phyloP scores from a whole-genome alignment of 2,888 invertebrate species.

The Beris chalybata region DNA sequence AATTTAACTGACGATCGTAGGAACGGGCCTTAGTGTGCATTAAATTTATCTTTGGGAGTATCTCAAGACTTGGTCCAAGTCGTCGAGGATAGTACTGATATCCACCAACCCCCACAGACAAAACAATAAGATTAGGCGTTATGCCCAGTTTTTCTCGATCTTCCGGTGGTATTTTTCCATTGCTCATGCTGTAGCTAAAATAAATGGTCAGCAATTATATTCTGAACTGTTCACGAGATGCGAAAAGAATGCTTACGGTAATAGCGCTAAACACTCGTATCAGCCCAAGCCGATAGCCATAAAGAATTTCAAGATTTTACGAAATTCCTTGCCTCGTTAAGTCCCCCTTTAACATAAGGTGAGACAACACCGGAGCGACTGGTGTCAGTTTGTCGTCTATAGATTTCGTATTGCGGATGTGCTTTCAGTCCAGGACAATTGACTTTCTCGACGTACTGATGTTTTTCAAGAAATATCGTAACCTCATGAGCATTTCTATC shows the following conservation, averaged over 20 bases:
- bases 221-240: constrained; percentile 29
- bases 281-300: constrained; percentile 95
- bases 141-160: constrained; percentile 76
- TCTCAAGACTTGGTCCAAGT: constrained; percentile 72
- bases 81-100: constrained; percentile 77
- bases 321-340: constrained; percentile 73
- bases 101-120: constrained; percentile 94
- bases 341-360: constrained; percentile 79
- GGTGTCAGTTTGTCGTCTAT: constrained; percentile 81
- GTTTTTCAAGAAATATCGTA: constrained; percentile 79
- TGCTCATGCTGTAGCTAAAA: constrained; percentile 85
- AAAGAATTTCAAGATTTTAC: constrained; percentile 76
- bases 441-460: constrained; percentile 78
- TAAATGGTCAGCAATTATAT: not conserved
- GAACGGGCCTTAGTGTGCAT: too few relatives aligned
- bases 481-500: constrained; percentile 75
- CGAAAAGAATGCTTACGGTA: constrained; percentile 71
- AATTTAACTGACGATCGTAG: too few relatives aligned
- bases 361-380: constrained; percentile 92
- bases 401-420: constrained; percentile 83
- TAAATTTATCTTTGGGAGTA: too few relatives aligned
- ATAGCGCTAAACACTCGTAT: constrained; percentile 90
- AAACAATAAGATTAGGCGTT: constrained; percentile 77
- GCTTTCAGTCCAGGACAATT: constrained; percentile 82
- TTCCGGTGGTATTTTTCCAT: constrained; percentile 82